Base-by-base conservation (phyloP, 2,797 vertebrate species). In the Hypotaenidia philippensis region DNA sequence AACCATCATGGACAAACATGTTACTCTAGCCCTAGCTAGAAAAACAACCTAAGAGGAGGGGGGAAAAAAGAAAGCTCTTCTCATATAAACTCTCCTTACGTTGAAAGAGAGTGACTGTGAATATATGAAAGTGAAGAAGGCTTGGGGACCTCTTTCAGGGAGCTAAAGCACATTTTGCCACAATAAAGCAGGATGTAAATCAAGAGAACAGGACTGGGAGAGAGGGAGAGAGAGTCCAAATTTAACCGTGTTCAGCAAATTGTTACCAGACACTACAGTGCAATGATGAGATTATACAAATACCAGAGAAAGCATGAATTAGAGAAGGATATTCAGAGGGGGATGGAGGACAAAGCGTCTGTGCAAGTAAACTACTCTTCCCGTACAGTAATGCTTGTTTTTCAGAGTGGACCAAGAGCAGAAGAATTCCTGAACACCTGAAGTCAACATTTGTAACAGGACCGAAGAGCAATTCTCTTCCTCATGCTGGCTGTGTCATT, bases 21-120 rank as follows among this genome's bases (percentile, higher is more conserved):
- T 93, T 88, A 93, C 83, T 94, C 94, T 94, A 94, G 94, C 94
- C 79, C 87, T 96, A 93, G 94, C 94, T 91, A 94, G 91, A 90
- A 94, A 93, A 91, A 82, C 63, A 90, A 94, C 8, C 4, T 38
- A 90, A 83, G 59, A 82, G 47, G 52, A 83, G n/a, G 4, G 75
- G 75, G 75, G 16, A 44, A 44, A 70, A 76, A 87, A 55, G 85
- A 82, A 87, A 55, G 49, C 26, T 91, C 55, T 89, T 93, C 70
- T 94, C 95, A 68, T 56, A 77, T 74, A 70, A 94, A 82, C 63
- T 75, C 77, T 85, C 52, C 57, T 77, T 63, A 56, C 5, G 18
- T 49, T 87, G 66, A 55, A 95, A 81, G 74, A 93, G 29, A 89
- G 88, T 57, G 38, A 44, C 32, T 69, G 59, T 85, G 70, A 92